Conservation (phyloP, 2,888 invertebrate species). For the Coelogynopora nodosa region DNA sequence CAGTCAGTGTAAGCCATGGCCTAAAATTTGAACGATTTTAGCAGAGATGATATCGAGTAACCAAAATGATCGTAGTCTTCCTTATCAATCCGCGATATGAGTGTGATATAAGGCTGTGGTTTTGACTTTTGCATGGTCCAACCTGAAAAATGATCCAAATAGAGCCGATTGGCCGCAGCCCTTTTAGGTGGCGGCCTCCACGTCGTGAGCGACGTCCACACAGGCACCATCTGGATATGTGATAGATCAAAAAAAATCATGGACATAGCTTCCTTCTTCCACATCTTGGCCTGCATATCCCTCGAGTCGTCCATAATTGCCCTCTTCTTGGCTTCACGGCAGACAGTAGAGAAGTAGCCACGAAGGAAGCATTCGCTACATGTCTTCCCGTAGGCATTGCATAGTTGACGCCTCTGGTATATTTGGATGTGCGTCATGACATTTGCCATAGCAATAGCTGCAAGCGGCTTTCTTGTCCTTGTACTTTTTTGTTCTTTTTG, state of each 20-base stretch:
- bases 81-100: background rate
- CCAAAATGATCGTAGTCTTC: background rate
- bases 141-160: background rate
- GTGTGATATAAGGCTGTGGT: background rate
- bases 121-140: background rate
- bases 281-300: background rate
- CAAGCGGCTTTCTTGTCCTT: too few species aligned
- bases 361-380: background rate
- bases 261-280: background rate
- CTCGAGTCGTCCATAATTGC: background rate
- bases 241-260: background rate
- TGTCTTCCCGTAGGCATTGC: background rate
- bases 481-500: background rate
- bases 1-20: background rate
- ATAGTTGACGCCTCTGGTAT: background rate
- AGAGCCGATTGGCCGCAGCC: background rate
- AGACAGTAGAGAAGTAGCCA: background rate
- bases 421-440: background rate
- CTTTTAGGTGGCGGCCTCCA: background rate
- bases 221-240: background rate
- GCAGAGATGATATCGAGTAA: background rate
- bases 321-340: background rate
- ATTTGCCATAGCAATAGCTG: too few species aligned
- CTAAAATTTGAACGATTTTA: background rate
- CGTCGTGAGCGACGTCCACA: background rate